Evolutionary conservation across 1,140 invertebrate species (phyloP).

Genomic region (Drosophila persimilis): DNA sequence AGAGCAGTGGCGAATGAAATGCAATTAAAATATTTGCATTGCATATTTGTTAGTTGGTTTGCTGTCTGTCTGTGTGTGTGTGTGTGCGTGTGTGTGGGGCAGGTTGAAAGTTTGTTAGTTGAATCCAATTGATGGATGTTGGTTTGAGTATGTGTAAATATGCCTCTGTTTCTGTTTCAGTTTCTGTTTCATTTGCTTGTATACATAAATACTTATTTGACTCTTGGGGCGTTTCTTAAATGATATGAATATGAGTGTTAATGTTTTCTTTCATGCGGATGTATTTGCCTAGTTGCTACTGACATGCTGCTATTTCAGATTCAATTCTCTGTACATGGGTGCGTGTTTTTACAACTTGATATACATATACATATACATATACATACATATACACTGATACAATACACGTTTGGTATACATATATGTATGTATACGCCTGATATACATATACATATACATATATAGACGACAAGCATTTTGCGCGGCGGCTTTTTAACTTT

Average conservation of each 20-base stretch:
- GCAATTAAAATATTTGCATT: constrained; percentile 78
- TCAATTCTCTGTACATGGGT: constrained; percentile 63
- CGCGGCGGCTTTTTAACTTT: constrained; percentile 39
- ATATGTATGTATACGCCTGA: constrained; percentile 17
- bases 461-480: constrained; percentile 50
- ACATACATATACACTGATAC: constrained; percentile 37
- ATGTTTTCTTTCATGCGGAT: constrained; percentile 36
- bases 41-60: constrained; percentile 50
- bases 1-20: constrained; percentile 61
- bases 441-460: constrained; percentile 36
- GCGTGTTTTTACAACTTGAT: constrained; percentile 63
- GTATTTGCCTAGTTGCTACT: constrained; percentile 23
- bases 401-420: constrained; percentile 36
- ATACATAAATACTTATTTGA: constrained; percentile 70
- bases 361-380: constrained; percentile 57
- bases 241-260: constrained; percentile 51
- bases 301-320: constrained; percentile 47
- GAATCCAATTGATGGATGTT: constrained; percentile 61
- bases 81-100: constrained; percentile 18
- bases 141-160: constrained; percentile 27
- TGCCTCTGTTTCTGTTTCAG: constrained; percentile 13
- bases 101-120: constrained; percentile 43
- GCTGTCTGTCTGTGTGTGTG: constrained; percentile 11
- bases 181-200: constrained; percentile 35
- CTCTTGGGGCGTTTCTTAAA: constrained; percentile 43